Conservation (phyloP, 2,888 invertebrate species). For the Netelia melanura region DNA sequence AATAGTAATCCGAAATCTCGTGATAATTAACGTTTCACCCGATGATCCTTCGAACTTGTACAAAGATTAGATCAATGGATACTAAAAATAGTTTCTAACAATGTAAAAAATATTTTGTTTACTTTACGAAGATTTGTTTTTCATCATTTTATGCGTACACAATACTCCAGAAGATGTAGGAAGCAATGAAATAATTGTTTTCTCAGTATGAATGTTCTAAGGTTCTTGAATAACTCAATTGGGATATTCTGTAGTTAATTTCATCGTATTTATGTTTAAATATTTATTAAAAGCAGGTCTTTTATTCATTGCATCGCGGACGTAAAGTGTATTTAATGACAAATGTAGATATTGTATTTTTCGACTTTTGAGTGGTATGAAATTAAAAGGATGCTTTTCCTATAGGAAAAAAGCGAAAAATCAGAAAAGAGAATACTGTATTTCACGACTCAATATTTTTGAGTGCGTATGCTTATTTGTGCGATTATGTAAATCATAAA, state of each 20-base stretch:
- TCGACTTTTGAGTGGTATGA: background rate
- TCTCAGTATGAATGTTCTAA: background rate
- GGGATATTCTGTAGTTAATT: slow-evolving; percentile 3
- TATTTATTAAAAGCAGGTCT: slow-evolving; percentile 46
- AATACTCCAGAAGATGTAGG: background rate
- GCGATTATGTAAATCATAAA: background rate
- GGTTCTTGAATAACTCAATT: background rate
- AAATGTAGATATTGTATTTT: slow-evolving; percentile 54
- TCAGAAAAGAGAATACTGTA: background rate
- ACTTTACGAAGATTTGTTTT: background rate
- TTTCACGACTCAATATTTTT: background rate
- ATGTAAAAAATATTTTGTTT: background rate
- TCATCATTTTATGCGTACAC: background rate
- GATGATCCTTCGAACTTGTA: background rate
- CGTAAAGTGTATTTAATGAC: background rate
- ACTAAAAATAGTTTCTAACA: slow-evolving; percentile 25
- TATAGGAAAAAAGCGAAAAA: background rate
- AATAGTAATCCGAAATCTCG: slow-evolving; percentile 66
- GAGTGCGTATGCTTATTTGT: background rate
- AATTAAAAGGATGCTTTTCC: background rate
- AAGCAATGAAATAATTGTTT: background rate
- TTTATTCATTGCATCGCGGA: slow-evolving; percentile 23
- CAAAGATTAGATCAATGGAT: background rate
- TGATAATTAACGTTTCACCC: background rate
- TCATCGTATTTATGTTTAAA: slow-evolving; percentile 43